A percentile compares a stretch with the other conserved stretches of the same genome.
Evolutionary conservation across 2,888 invertebrate genomes (phyloP).

Genomic region (Auanema sp.): DNA sequence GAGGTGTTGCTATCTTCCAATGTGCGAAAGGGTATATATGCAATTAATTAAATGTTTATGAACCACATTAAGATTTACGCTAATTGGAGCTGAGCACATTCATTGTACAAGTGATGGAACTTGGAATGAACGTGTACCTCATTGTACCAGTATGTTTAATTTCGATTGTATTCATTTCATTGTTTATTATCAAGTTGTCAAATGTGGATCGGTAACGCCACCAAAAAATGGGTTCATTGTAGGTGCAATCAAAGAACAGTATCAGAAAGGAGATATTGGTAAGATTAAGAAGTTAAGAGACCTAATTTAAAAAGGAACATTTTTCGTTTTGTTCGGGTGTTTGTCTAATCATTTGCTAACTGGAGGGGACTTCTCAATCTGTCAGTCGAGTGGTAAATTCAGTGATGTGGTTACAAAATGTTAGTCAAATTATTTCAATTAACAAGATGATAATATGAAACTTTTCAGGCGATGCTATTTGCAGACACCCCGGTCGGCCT

Average conservation of each 20-base stretch:
- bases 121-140: slow-evolving; percentile 56
- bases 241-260: slow-evolving; percentile 32
- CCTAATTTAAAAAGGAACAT: slow-evolving; percentile 78
- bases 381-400: slow-evolving; percentile 85
- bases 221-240: slow-evolving; percentile 44
- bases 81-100: slow-evolving; percentile 49
- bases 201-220: slow-evolving; percentile 36
- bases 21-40: slow-evolving; percentile 68
- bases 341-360: slow-evolving; percentile 85
- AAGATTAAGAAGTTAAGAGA: slow-evolving; percentile 60
- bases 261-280: slow-evolving; percentile 39
- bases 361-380: slow-evolving; percentile 84
- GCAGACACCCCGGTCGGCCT: slow-evolving; percentile 52
- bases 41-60: background rate
- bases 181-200: slow-evolving; percentile 26
- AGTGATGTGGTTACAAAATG: slow-evolving; percentile 51
- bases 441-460: slow-evolving; percentile 6
- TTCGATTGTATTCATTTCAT: slow-evolving; percentile 1
- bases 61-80: slow-evolving; percentile 25
- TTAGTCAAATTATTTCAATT: slow-evolving; percentile 14
- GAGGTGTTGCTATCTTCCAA: slow-evolving; percentile 69
- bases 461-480: slow-evolving; percentile 40
- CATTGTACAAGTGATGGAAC: slow-evolving; percentile 55
- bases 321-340: slow-evolving; percentile 82
- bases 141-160: slow-evolving; percentile 41